These are phyloP conservation scores for Butastur rufipennis DNA, from an alignment of 2,113 vertebrate genomes.

Conservation along the genomic window DNA sequence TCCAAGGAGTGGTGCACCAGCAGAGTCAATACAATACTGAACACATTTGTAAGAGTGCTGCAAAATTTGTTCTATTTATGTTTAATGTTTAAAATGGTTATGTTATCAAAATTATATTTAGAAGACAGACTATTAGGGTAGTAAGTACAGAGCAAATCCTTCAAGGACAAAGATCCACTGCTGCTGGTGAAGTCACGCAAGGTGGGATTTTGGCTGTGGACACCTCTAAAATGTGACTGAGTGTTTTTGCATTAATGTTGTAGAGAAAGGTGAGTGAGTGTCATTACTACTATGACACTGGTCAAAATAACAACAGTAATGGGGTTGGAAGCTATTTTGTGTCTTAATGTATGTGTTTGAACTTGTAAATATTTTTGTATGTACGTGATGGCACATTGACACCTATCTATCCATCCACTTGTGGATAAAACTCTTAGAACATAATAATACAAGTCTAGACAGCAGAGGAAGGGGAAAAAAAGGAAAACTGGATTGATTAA, in stretches of 20 bases:
- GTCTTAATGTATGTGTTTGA: background rate
- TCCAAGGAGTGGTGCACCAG: background rate
- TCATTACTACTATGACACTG: accelerated
- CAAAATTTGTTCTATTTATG: background rate
- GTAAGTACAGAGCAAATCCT: background rate
- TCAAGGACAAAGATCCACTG: background rate
- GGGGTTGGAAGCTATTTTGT: background rate
- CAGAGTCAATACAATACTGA: background rate
- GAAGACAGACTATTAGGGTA: background rate
- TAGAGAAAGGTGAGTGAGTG: background rate
- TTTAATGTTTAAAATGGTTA: background rate
- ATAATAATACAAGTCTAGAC: background rate
- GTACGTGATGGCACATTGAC: background rate
- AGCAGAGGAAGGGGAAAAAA: background rate
- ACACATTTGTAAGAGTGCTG: background rate
- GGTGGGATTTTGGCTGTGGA: background rate
- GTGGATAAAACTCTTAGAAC: background rate
- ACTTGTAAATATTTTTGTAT: background rate
- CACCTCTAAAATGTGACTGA: background rate
- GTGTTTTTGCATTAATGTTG: background rate
- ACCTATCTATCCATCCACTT: background rate
- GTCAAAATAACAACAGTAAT: background rate
- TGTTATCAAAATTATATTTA: background rate
- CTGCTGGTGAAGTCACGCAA: background rate
- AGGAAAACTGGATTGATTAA: background rate